phyloP scores from a whole-genome alignment of 2,888 invertebrate species.

The Laspeyria flexula region DNA sequence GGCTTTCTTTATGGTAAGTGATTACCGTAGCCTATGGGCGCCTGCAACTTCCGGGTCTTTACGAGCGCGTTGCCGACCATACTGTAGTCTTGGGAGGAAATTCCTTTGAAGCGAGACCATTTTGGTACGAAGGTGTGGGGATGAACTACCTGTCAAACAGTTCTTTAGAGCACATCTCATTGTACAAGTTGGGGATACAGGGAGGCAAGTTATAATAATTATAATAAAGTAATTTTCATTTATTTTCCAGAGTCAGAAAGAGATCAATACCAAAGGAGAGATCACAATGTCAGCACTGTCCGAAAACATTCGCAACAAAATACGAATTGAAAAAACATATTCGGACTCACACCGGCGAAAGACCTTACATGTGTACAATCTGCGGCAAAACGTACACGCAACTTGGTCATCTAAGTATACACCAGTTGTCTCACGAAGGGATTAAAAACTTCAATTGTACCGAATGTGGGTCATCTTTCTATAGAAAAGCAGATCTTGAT shows the following conservation, averaged over 20 bases:
- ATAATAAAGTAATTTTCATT: not conserved
- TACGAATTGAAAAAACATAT: slow-evolving; percentile 72
- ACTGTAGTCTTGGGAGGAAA: too few relatives aligned
- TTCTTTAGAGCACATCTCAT: too few relatives aligned
- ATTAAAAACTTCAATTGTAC: slow-evolving; percentile 70
- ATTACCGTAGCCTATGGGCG: too few relatives aligned
- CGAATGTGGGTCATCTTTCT: slow-evolving; percentile 68
- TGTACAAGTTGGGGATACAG: too few relatives aligned
- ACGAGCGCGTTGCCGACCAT: too few relatives aligned
- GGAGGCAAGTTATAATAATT: too few relatives aligned
- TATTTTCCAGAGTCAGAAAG: slow-evolving; percentile 43
- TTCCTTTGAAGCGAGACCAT: too few relatives aligned
- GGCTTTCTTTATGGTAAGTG: too few relatives aligned
- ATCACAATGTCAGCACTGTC: slow-evolving; percentile 63
- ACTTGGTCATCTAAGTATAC: slow-evolving; percentile 70
- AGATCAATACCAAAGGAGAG: slow-evolving; percentile 49
- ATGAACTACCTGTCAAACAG: too few relatives aligned
- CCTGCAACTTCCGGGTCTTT: too few relatives aligned
- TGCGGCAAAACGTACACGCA: slow-evolving; percentile 80
- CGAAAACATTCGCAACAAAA: slow-evolving; percentile 65
- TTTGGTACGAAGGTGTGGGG: too few relatives aligned
- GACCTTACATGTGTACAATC: slow-evolving; percentile 74
- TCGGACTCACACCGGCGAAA: slow-evolving; percentile 69
- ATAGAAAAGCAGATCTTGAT: slow-evolving; percentile 73
- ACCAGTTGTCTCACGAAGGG: slow-evolving; percentile 68